Base-by-base conservation (phyloP, 2,113 vertebrate genomes). In the Polypterus senegalus region DNA sequence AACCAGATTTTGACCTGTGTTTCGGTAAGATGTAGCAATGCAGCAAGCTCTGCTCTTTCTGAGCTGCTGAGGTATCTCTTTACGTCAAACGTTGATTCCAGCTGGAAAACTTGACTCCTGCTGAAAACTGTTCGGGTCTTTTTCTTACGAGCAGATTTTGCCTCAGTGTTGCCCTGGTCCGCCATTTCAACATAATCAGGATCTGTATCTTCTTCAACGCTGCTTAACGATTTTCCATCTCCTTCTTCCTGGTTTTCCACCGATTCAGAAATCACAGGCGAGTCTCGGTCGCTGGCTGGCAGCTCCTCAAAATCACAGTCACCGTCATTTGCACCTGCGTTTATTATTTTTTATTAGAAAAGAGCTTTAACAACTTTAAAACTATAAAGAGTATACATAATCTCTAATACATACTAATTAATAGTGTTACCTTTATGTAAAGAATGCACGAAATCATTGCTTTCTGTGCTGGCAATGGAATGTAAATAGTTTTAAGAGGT, bases 1-100 rank as follows among this genome's bases (percentile, higher is more conserved):
- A 93, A 93, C 89, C 92, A 94, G 76, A 92, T 93, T 69, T 94
- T 94, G 44, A 94, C 91, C 79, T 93, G 91, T 0, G 91, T 92
- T 83, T 93, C 91, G 3, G 91, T 91, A 71, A 93, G 82, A 63
- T 87, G 90, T 7, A 92, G 82, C 0, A 90, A 86, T 10, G 86
- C 84, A 0, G 92, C 90, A 60, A 93, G 76, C 0, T 87, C 89
- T 0, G 91, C 89, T 48, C 90, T 78, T 69, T 92, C 91, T 0
- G 90, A 84, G 74, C 90, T 92, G 81, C 89, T 93, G 70, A 92
- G 80, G 73, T 92, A 92, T 48, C 91, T 83, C 58, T 93, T 93
- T 72, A 89, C 62, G 73, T 93, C 92, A 67, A 91, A 94, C 4
- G 89, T 91, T 57, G 90, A 91, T 71, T 94, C 92, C 48, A 92